Evolutionary conservation across 2,113 vertebrate genomes (phyloP), one percentile per base, ranked within the genome.

Genomic region (Colistium nudipinnis): DNA sequence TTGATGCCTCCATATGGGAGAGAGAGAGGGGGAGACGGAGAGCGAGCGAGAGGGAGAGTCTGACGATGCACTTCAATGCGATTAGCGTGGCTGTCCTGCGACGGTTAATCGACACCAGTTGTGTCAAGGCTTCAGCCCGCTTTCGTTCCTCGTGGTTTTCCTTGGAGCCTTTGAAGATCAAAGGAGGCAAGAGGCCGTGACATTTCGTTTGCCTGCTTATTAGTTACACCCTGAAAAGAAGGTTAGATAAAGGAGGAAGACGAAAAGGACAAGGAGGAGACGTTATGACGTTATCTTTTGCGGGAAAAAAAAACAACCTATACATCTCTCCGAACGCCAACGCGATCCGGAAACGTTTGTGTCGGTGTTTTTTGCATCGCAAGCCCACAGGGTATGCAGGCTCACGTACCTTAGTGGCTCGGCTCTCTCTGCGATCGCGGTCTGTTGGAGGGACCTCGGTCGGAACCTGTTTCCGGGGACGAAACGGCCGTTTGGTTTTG

Each of bases 231-330:
- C 7, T 25, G 38, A 54, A 48, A 68, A 48, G 33, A 44, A 25
- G 5, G 64, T 82, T 78, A 45, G 48, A 43, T 72, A 78, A 81
- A n/a, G n/a, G n/a, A n/a, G n/a, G n/a, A n/a, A n/a, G n/a, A n/a
- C n/a, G n/a, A n/a, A n/a, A n/a, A n/a, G n/a, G n/a, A n/a, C n/a
- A n/a, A n/a, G n/a, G n/a, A n/a, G n/a, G n/a, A n/a, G n/a, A n/a
- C n/a, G n/a, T n/a, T n/a, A n/a, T n/a, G n/a, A n/a, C n/a, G n/a
- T n/a, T n/a, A n/a, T n/a, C n/a, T n/a, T n/a, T n/a, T n/a, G n/a
- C n/a, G n/a, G n/a, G n/a, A n/a, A n/a, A n/a, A n/a, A n/a, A n/a
- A n/a, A n/a, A n/a, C n/a, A n/a, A n/a, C n/a, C n/a, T n/a, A n/a
- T n/a, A n/a, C n/a, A n/a, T n/a, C n/a, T n/a, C n/a, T n/a, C n/a